Conservation (phyloP, 2,113 vertebrate genomes). For the Puffinus mauretanicus region DNA sequence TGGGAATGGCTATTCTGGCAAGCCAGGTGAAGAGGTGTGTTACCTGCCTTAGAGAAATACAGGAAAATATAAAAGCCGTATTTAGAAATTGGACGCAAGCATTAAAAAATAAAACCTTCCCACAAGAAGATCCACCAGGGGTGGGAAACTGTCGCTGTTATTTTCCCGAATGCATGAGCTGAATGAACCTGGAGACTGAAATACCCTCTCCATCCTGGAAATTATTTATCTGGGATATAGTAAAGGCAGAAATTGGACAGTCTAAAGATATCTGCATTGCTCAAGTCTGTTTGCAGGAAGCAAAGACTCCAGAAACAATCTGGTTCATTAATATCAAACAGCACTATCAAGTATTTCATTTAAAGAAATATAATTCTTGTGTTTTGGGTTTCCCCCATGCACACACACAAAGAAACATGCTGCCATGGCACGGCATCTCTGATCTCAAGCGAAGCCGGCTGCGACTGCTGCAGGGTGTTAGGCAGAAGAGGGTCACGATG, state of each 20-base stretch:
- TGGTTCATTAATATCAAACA: neutral
- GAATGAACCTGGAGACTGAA: neutral
- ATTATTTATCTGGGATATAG: neutral
- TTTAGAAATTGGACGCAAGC: constrained; percentile 4
- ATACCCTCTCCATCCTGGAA: neutral
- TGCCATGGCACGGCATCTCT: fast-evolving
- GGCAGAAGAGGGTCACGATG: neutral
- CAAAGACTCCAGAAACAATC: neutral
- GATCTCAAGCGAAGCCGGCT: neutral
- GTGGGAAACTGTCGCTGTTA: neutral
- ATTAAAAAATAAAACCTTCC: neutral
- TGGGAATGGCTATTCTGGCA: constrained; percentile 96
- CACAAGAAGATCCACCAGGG: neutral
- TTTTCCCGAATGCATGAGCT: neutral
- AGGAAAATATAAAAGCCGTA: neutral
- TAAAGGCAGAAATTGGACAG: neutral
- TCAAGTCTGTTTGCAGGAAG: neutral
- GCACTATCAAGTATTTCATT: neutral
- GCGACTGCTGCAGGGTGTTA: fast-evolving
- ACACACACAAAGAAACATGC: neutral
- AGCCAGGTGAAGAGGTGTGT: constrained; percentile 92
- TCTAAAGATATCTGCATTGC: neutral
- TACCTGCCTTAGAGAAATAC: constrained; percentile 85
- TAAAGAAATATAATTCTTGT: neutral
- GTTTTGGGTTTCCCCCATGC: neutral